Conservation (phyloP, 2,888 invertebrate genomes). For the Rotaria macrura region DNA sequence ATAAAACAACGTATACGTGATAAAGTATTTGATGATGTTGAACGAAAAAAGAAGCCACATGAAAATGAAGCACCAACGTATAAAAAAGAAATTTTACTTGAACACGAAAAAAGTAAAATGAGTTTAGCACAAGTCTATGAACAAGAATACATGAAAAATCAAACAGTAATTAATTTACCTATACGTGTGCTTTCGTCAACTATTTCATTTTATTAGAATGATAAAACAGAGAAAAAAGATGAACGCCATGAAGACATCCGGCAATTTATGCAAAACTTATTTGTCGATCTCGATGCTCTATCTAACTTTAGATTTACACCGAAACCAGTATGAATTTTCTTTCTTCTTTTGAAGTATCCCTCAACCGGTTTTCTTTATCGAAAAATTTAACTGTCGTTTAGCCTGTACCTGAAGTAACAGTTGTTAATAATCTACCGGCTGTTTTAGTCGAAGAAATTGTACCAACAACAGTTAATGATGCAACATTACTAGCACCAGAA, state of each 20-base stretch:
- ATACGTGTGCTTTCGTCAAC: not conserved
- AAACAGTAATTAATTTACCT: conserved; percentile 48
- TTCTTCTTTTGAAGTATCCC: conserved; percentile 39
- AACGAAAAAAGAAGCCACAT: conserved; percentile 64
- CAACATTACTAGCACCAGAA: conserved; percentile 75
- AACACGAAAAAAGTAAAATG: conserved; percentile 84
- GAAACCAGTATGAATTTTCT: conserved; percentile 59
- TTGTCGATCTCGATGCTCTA: conserved; percentile 75
- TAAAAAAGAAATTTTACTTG: conserved; percentile 72
- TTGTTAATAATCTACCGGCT: conserved; percentile 78
- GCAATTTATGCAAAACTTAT: conserved; percentile 63
- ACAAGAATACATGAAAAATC: conserved; percentile 52
- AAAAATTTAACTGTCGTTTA: conserved; percentile 40
- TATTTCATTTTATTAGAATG: conserved; percentile 34
- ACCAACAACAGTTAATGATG: conserved; percentile 74
- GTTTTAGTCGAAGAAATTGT: conserved; percentile 89
- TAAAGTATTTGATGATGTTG: conserved; percentile 75
- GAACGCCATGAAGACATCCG: conserved; percentile 67
- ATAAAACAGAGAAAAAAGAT: conserved; percentile 52
- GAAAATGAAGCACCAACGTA: conserved; percentile 70
- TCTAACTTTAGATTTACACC: conserved; percentile 89
- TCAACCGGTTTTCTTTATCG: not conserved
- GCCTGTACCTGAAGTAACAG: conserved; percentile 73
- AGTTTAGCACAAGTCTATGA: conserved; percentile 89
- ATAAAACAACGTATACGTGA: conserved; percentile 83